Evolutionary conservation across 2,888 invertebrate species (phyloP), one percentile per base, ranked within the genome.

Genomic region (Drosophila anomelani): DNA sequence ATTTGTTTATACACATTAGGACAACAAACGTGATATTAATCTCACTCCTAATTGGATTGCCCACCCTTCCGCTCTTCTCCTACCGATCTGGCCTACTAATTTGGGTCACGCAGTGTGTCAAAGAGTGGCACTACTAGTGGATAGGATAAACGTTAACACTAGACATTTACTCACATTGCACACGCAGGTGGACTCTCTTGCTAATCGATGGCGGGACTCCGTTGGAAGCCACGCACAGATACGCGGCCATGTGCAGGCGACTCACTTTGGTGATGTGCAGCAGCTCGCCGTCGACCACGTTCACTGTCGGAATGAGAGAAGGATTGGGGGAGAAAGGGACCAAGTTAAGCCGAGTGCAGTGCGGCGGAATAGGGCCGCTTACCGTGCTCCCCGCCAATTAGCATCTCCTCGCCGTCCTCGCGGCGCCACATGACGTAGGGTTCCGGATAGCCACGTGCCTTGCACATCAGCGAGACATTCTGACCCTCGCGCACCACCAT

Each of bases 391-490:
- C 97, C 97, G 89, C 97, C 97, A 93, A 97, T 97, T 92, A 96
- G 95, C 93, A 97, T 97, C 91, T 96, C 96, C 87, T 96, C 96
- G 66, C 97, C 97, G 89, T 98, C 97, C 93, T 97, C 97, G 43
- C 97, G 94, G 47, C 97, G 94, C 97, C 97, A 98, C 96, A 97
- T 97, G 81, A 98, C 97, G 92, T 97, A 97, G 15, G 98, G 98
- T 86, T 97, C 97, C 0, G 97, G 97, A 92, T 96, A 97, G 82
- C 97, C 97, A 20, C 95, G 95, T 29, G 98, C 98, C 90, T 97
- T 96, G 92, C 98, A 98, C 78, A 95, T 95, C 93, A 98, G 94
- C 38, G 97, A 97, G 57, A 97, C 97, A 92, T 97, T 97, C 58
- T 96, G 96, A 15, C 97, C 96, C 93, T 98, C 98, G 20, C 97